Conservation (phyloP, 2,797 vertebrate genomes). For the Liparis tanakae region DNA sequence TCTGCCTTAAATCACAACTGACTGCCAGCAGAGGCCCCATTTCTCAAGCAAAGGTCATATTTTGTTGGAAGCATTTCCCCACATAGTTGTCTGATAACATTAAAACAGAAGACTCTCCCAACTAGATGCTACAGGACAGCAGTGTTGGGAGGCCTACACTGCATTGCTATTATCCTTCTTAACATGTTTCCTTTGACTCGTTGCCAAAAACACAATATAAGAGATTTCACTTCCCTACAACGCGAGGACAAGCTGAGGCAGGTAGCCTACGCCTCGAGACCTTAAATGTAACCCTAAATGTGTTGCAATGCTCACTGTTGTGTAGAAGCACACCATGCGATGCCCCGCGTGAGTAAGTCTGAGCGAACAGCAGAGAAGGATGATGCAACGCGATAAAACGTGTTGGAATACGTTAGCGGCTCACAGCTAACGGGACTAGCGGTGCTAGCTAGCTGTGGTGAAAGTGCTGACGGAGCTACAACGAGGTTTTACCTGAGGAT, state of each 20-base stretch:
- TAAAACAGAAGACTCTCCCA: conserved; percentile 53
- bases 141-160: conserved; percentile 52
- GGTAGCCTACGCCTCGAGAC: conserved; percentile 46
- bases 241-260: conserved; percentile 73
- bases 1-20: conserved; percentile 75
- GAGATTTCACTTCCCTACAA: conserved; percentile 59
- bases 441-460: background rate
- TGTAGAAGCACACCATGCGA: conserved; percentile 1
- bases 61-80: conserved; percentile 60
- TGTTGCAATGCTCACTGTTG: conserved; percentile 20
- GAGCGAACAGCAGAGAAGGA: conserved; percentile 9
- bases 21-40: conserved; percentile 62
- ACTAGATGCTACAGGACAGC: conserved; percentile 70
- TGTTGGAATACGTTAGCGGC: conserved; percentile 10
- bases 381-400: background rate
- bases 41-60: conserved; percentile 55
- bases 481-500: too few species aligned
- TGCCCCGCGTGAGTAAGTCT: background rate
- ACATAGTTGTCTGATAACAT: conserved; percentile 63
- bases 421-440: background rate
- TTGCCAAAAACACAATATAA: conserved; percentile 64
- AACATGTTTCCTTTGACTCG: conserved; percentile 61
- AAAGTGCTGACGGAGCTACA: too few species aligned
- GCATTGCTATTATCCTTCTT: conserved; percentile 67
- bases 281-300: conserved; percentile 33